phyloP scores from a whole-genome alignment of 2,797 vertebrate genomes.

The Lemur catta region DNA sequence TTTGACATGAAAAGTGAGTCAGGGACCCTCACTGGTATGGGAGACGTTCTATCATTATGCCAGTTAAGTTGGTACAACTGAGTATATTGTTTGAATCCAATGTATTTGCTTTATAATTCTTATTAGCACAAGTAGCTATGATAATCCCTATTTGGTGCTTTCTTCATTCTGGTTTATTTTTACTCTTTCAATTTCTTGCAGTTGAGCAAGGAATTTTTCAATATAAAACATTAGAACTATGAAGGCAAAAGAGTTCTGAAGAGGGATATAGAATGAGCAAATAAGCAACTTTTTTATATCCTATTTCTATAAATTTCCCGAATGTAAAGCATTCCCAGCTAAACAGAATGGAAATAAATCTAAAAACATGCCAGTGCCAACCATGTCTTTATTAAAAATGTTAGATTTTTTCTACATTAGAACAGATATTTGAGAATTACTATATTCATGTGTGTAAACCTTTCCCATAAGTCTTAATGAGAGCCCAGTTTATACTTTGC shows the following conservation, averaged over 20 bases:
- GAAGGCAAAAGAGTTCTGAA: neutral
- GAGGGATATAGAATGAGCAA: neutral
- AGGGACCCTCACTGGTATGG: neutral
- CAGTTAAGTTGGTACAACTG: neutral
- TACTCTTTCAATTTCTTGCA: constrained; percentile 1
- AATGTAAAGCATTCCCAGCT: neutral
- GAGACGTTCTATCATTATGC: neutral
- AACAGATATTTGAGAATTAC: neutral
- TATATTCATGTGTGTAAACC: neutral
- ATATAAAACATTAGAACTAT: neutral
- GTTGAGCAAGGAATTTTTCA: constrained; percentile 39
- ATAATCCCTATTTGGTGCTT: neutral
- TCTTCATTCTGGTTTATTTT: constrained; percentile 23
- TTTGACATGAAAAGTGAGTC: neutral
- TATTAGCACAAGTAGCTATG: neutral
- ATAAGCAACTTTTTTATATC: neutral
- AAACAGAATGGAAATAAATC: neutral
- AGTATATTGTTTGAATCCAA: neutral
- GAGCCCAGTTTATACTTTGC: neutral
- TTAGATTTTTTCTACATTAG: neutral
- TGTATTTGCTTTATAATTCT: neutral
- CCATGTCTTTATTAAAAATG: neutral
- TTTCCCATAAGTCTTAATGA: neutral
- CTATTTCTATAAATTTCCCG: neutral
- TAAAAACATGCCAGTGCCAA: neutral